phyloP scores from a whole-genome alignment of 2,888 invertebrate species.

The Neuroscelio doddi region DNA sequence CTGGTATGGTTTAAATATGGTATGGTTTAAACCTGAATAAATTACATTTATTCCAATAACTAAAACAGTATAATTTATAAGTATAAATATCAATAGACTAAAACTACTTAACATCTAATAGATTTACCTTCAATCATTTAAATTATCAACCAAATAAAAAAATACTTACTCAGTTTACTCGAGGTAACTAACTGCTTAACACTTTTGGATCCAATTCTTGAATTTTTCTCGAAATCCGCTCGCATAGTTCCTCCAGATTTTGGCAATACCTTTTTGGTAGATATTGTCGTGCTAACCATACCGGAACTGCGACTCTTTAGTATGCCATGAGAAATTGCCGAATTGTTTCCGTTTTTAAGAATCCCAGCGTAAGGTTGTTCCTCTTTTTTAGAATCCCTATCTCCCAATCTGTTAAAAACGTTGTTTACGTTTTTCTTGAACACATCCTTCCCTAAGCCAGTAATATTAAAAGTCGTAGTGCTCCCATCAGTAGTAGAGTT shows the following conservation, averaged over 20 bases:
- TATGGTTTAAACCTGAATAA: no score
- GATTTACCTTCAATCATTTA: no score
- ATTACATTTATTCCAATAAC: no score
- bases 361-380: constrained; percentile 52
- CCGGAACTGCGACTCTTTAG: constrained; percentile 55
- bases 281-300: constrained; percentile 47
- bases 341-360: constrained; percentile 60
- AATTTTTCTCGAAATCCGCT: constrained; percentile 66
- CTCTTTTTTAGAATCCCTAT: constrained; percentile 61
- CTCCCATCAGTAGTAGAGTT: constrained; percentile 49
- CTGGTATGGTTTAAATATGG: no score
- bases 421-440: constrained; percentile 60
- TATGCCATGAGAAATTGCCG: constrained; percentile 54
- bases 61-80: no score
- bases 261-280: constrained; percentile 36
- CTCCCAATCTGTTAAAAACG: constrained; percentile 70
- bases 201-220: constrained; percentile 53
- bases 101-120: no score
- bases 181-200: constrained; percentile 53
- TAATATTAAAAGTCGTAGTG: constrained; percentile 65
- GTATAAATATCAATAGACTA: no score
- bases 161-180: constrained; percentile 60
- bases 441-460: constrained; percentile 65
- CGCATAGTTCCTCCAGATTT: constrained; percentile 66
- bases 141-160: no score